Percentiles rank a stretch among this genome's conserved stretches.
Evolutionary conservation across 2,888 invertebrate genomes (phyloP).

Genomic region (Carcina quercana): DNA sequence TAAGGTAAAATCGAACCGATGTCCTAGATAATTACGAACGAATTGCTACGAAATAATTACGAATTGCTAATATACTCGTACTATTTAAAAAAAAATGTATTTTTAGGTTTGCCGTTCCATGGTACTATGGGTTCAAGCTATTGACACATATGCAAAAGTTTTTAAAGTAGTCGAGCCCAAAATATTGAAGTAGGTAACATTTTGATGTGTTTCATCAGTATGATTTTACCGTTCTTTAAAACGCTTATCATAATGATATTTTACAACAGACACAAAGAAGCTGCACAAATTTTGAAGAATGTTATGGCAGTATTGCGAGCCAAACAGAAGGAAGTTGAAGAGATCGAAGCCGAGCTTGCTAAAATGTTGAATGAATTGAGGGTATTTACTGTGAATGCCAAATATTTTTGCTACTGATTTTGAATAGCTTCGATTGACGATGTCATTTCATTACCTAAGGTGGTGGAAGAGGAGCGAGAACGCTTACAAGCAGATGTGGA

Average conservation of each 20-base stretch:
- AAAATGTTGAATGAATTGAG: conserved; percentile 82
- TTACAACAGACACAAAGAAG: conserved; percentile 78
- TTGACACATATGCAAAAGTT: conserved; percentile 91
- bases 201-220: background rate
- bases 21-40: too few relatives aligned
- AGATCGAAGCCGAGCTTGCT: conserved; percentile 85
- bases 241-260: background rate
- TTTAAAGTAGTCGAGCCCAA: conserved; percentile 93
- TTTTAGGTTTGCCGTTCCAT: conserved; percentile 92
- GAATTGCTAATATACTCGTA: too few relatives aligned
- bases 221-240: background rate
- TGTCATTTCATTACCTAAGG: too few relatives aligned
- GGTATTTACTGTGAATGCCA: too few relatives aligned
- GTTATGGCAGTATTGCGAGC: conserved; percentile 84
- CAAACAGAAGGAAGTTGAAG: conserved; percentile 88
- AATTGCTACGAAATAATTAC: too few relatives aligned
- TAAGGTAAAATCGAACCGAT: too few relatives aligned
- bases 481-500: conserved; percentile 86
- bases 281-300: conserved; percentile 82
- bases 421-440: too few relatives aligned
- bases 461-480: conserved; percentile 81
- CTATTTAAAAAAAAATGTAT: too few relatives aligned
- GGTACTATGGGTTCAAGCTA: conserved; percentile 94
- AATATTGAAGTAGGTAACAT: conserved; percentile 77
- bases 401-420: too few relatives aligned